Conservation (phyloP, 2,888 invertebrate genomes). For the Belgica antarctica region DNA sequence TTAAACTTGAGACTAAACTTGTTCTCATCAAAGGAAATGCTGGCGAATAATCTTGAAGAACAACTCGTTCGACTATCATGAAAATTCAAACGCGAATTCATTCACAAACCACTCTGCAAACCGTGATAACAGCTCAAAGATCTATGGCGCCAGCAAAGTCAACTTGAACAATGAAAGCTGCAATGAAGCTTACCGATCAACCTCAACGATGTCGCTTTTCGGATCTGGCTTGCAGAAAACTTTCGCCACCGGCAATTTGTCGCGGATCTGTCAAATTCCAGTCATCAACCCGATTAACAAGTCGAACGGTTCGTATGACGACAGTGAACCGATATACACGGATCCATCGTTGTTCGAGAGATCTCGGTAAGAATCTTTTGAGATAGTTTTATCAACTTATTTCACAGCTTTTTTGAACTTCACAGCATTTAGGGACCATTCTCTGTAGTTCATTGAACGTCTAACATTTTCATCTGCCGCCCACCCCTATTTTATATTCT, state of each 20-base stretch:
- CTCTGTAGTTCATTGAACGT: conserved; percentile 7
- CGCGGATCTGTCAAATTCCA: conserved; percentile 56
- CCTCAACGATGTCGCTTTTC: conserved; percentile 61
- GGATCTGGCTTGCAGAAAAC: conserved; percentile 69
- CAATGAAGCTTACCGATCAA: conserved; percentile 41
- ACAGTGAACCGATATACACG: conserved; percentile 90
- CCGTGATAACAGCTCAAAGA: conserved; percentile 48
- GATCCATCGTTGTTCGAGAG: conserved; percentile 88
- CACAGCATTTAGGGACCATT: conserved; percentile 32
- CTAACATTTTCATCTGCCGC: background rate
- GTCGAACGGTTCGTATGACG: conserved; percentile 65
- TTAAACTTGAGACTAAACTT: background rate
- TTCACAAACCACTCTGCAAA: conserved; percentile 50
- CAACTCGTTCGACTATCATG: conserved; percentile 57
- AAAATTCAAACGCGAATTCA: conserved; percentile 56
- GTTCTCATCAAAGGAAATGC: conserved; percentile 62
- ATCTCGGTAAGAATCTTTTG: conserved; percentile 59
- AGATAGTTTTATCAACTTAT: conserved; percentile 1
- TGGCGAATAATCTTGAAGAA: conserved; percentile 77
- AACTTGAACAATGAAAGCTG: conserved; percentile 21
- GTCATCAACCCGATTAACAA: conserved; percentile 57
- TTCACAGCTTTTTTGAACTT: background rate
- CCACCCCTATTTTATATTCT: background rate
- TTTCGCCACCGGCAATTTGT: conserved; percentile 61
- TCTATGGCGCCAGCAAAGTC: conserved; percentile 1